These are phyloP conservation scores for Tridacna gigas DNA, from an alignment of 2,888 invertebrate genomes.

Conservation along the genomic window DNA sequence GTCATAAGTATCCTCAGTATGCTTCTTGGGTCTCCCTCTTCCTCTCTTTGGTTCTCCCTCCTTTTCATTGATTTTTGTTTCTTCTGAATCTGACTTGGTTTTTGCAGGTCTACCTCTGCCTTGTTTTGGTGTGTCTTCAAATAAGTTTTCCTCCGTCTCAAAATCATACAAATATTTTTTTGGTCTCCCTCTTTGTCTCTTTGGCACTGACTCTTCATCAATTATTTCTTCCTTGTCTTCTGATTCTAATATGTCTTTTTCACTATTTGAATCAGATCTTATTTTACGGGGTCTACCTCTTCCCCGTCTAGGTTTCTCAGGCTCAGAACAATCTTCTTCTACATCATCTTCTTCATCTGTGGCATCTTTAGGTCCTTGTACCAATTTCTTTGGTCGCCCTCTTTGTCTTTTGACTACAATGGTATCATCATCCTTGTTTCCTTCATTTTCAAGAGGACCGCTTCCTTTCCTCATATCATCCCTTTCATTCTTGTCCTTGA, in stretches of 20 bases:
- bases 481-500: not conserved
- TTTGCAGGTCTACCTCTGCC: constrained; percentile 4
- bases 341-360: not conserved
- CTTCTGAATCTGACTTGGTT: not conserved
- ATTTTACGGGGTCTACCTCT: constrained; percentile 19
- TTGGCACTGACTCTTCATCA: not conserved
- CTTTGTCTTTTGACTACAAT: not conserved
- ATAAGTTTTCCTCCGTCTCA: not conserved
- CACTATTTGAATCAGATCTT: not conserved
- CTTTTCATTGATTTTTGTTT: constrained; percentile 7
- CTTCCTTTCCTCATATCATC: not conserved
- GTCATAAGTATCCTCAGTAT: constrained; percentile 1
- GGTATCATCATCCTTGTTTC: not conserved
- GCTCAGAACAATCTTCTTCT: not conserved
- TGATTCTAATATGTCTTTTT: not conserved
- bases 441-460: not conserved
- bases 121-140: not conserved
- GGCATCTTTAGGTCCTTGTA: not conserved
- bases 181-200: constrained; percentile 1
- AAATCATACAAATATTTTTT: not conserved
- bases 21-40: constrained; percentile 11
- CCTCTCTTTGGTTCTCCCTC: constrained; percentile 2
- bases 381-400: not conserved
- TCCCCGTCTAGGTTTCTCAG: not conserved
- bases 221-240: not conserved